Evolutionary conservation across 2,888 invertebrate species (phyloP).

Genomic region (Epistrophe eligans): DNA sequence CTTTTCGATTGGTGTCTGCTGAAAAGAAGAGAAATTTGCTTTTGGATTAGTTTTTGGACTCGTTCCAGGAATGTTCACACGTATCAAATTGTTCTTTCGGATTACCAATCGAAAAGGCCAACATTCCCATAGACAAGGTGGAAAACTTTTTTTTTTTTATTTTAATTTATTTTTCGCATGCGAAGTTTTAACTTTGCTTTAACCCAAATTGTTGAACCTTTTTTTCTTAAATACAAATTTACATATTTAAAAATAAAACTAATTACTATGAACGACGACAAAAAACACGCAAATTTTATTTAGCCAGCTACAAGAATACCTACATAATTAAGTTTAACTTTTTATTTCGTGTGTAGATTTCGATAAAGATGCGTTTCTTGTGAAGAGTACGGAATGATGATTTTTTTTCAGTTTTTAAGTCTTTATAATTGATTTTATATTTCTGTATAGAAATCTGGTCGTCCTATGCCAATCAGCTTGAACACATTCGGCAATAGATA

Average conservation of each 20-base stretch:
- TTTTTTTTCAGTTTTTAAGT: conserved; percentile 4
- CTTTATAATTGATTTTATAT: conserved; percentile 84
- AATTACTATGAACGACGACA: background rate
- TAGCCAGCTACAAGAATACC: conserved; percentile 8
- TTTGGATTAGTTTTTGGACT: too few species aligned
- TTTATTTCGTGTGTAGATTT: background rate
- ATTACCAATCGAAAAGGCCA: too few species aligned
- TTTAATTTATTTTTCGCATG: too few species aligned
- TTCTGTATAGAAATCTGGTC: conserved; percentile 94
- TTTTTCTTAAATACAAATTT: too few species aligned
- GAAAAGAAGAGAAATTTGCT: too few species aligned
- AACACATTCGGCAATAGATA: conserved; percentile 92
- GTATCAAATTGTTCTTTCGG: too few species aligned
- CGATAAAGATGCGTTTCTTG: conserved; percentile 4
- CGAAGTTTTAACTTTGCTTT: too few species aligned
- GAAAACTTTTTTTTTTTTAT: too few species aligned
- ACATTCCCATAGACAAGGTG: too few species aligned
- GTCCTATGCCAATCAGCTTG: conserved; percentile 89
- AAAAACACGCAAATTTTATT: conserved; percentile 34
- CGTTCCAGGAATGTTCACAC: too few species aligned
- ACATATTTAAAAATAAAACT: conserved; percentile 18
- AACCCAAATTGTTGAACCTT: too few species aligned
- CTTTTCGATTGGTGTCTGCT: too few species aligned
- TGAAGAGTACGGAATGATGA: conserved; percentile 46
- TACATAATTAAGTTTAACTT: conserved; percentile 1